Evolutionary conservation across 2,888 invertebrate genomes (phyloP).

Genomic region (Cephus pygmeus): DNA sequence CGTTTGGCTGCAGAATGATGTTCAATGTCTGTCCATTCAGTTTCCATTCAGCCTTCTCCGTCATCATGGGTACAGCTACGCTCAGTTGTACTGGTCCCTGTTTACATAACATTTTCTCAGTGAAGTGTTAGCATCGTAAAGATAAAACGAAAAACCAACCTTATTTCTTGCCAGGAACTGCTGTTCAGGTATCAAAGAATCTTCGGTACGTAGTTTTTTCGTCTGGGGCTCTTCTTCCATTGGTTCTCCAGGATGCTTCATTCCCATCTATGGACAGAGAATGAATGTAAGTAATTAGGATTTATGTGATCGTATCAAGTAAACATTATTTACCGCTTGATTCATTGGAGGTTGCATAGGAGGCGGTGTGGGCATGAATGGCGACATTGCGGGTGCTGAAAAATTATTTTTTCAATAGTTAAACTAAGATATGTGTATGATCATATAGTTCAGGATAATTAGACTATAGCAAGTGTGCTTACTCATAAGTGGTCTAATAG

Average conservation of each 20-base stretch:
- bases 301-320: not conserved
- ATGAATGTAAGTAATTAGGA: conserved; percentile 13
- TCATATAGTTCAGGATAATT: conserved; percentile 13
- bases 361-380: conserved; percentile 64
- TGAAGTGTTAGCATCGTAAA: not conserved
- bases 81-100: conserved; percentile 83
- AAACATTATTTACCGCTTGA: conserved; percentile 49
- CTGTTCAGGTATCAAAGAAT: conserved; percentile 90
- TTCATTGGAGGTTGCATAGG: conserved; percentile 64
- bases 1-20: conserved; percentile 80
- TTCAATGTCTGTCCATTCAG: conserved; percentile 89
- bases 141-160: conserved; percentile 51
- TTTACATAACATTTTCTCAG: conserved; percentile 22
- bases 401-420: not conserved
- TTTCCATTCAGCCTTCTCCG: conserved; percentile 95
- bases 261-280: conserved; percentile 56
- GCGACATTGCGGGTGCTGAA: conserved; percentile 61
- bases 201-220: conserved; percentile 92
- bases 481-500: conserved; percentile 72
- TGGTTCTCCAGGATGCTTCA: conserved; percentile 68
- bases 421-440: conserved; percentile 4
- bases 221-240: conserved; percentile 86
- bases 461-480: conserved; percentile 42
- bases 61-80: conserved; percentile 83
- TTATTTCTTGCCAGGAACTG: conserved; percentile 80